A percentile compares a stretch with the other conserved stretches of the same genome.
Evolutionary conservation across 2,797 vertebrate species (phyloP).

Genomic region (Botia almorhae): DNA sequence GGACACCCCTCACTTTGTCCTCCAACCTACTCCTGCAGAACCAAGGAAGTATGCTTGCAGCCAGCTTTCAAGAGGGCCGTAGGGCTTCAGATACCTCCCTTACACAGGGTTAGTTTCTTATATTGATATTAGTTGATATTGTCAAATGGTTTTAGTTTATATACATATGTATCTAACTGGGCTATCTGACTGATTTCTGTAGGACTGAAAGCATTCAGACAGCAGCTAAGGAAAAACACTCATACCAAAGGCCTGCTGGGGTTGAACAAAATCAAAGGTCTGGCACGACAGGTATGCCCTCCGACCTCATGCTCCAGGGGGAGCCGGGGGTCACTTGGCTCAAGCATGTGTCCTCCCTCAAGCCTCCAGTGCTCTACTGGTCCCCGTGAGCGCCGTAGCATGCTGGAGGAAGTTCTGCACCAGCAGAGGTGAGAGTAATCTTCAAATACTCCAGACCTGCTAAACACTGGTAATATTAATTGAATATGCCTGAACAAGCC

Average conservation of each 20-base stretch:
- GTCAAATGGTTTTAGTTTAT: too few species aligned
- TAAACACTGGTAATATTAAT: not conserved
- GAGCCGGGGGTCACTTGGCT: constrained; percentile 80
- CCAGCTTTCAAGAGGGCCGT: constrained; percentile 92
- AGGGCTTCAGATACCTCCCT: constrained; percentile 95
- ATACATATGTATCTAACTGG: not conserved
- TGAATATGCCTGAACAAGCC: not conserved
- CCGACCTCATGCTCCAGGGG: constrained; percentile 83
- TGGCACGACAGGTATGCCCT: constrained; percentile 87
- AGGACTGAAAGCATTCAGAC: constrained; percentile 96
- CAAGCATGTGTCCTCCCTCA: constrained; percentile 72
- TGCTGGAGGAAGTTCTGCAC: constrained; percentile 91
- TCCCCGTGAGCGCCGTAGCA: constrained; percentile 78
- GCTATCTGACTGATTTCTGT: constrained; percentile 37
- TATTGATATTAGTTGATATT: not conserved
- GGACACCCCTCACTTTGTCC: constrained; percentile 82
- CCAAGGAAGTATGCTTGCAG: constrained; percentile 81
- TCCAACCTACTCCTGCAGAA: constrained; percentile 85
- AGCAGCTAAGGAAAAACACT: constrained; percentile 91
- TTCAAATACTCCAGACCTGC: not conserved
- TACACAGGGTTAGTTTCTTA: constrained; percentile 85
- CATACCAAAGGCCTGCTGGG: constrained; percentile 92
- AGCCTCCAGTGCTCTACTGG: constrained; percentile 67
- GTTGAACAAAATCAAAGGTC: constrained; percentile 95
- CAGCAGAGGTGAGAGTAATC: constrained; percentile 86